Evolutionary conservation across 2,888 invertebrate genomes (phyloP), one percentile per base, ranked within the genome.

Genomic region (Thumatha senex): DNA sequence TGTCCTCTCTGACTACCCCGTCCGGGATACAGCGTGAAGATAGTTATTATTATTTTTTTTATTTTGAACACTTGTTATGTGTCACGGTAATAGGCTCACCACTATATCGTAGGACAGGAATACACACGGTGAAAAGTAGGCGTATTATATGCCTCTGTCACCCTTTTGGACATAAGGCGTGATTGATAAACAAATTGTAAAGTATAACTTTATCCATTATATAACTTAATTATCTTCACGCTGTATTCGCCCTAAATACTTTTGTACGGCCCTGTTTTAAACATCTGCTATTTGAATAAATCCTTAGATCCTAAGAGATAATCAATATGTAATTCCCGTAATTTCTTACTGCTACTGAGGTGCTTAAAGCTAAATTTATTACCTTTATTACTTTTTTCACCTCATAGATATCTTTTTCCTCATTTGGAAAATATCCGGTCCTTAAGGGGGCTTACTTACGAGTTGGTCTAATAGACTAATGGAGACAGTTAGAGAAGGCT

Each of bases 221-320:
- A 36, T 10, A 36, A n/a, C n/a, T n/a, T n/a, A n/a, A n/a, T n/a
- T n/a, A n/a, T n/a, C n/a, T 9, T 11, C 14, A 36, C 36, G 11
- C n/a, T 10, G 10, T 36, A 14, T 36, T 36, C 36, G 7, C 39
- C 18, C 5, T 24, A 24, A 39, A 7, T 11, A 15, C 39, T 7
- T 15, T 39, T 39, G 14, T 18, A n/a, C 18, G 18, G 7, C 11
- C 18, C 18, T 24, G 18, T 24, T 11, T 18, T 43, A 43, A 43
- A 43, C 10, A 33, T 8, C 24, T 7, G 24, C 34, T 3, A 35
- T 43, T 43, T 43, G 34, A 34, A 35, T 43, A 34, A 43, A 43
- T 43, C 43, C 43, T 9, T 8, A 34, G 43, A 43, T 34, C 34
- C 34, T 43, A 43, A 43, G 18, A 35, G 34, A 43, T 34, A 43